Evolutionary conservation across 35 echinoderm and acorn worm genomes (phyloP), one percentile per base, ranked within the genome.

Genomic region (Patiria miniata): DNA sequence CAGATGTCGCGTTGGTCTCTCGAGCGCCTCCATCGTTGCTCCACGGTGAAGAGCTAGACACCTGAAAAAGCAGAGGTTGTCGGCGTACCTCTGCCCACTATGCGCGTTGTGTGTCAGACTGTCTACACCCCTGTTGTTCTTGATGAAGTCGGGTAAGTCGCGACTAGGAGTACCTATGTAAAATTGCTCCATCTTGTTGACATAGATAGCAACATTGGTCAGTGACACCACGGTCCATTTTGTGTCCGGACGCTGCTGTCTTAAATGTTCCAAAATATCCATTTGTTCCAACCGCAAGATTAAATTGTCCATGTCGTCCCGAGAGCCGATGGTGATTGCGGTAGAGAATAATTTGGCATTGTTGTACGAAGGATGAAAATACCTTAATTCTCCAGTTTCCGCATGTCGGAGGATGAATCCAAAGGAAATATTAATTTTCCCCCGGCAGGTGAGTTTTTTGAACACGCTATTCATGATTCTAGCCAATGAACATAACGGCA

Each of bases 21-120:
- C 79, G 4, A 81, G 37, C 34, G 18, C 0, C 8, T 60, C 16
- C 5, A 32, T 17, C 15, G 5, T 21, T 9, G 15, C 40, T 12
- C 77, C 77, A 81, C 36, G 42, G 39, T 38, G 37, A 7, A 90
- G 38, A 7, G 61, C 61, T 2, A 90, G 32, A 77, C 88, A 90
- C 17, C 39, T 40, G 53, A 81, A 89, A 38, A 89, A 56, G 19
- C 87, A 89, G 7, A 81, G 26, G 37, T 82, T 44, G 53, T 89
- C 85, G 0, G 79, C 32, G 39, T 59, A 89, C 8, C 36, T 10
- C 18, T 50, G 42, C 8, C 86, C 77, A 40, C 8, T 39, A 36
- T 32, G 39, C 18, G 39, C 18, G n/a, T 34, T 88, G 0, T 57
- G 79, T 4, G 19, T 32, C 21, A 80, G 34, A 2, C 52, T 55